A percentile compares a stretch with the other conserved stretches of the same genome.
These are phyloP conservation scores for Aptenodytes forsteri DNA, from an alignment of 2,113 vertebrate genomes.

Conservation along the genomic window DNA sequence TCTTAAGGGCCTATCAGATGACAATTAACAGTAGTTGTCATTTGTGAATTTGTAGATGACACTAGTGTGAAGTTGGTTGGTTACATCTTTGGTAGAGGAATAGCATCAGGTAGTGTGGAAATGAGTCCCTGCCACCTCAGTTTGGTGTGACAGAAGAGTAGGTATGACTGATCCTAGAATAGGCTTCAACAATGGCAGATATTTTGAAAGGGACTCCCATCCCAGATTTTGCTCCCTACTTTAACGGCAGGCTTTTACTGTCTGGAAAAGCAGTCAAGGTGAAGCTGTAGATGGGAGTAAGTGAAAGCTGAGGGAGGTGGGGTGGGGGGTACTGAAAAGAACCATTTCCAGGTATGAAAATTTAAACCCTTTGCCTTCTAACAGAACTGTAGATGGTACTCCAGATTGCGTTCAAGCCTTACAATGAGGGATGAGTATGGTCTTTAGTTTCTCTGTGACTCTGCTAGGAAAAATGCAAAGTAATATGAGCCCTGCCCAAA, in stretches of 20 bases:
- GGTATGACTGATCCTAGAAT: neutral
- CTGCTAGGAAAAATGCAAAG: neutral
- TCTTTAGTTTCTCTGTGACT: neutral
- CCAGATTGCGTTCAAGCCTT: neutral
- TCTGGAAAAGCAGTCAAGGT: neutral
- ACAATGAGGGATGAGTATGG: neutral
- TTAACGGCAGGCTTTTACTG: neutral
- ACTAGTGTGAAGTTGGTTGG: too few relatives aligned
- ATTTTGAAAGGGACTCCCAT: neutral
- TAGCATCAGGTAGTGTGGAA: too few relatives aligned
- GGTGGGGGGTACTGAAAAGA: neutral
- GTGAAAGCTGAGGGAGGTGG: neutral
- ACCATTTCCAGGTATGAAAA: neutral
- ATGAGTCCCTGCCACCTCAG: too few relatives aligned
- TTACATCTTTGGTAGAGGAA: too few relatives aligned
- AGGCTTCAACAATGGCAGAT: neutral
- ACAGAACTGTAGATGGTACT: neutral
- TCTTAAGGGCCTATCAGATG: neutral
- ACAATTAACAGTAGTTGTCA: neutral
- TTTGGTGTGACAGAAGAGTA: too few relatives aligned
- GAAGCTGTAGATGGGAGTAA: neutral
- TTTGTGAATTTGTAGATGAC: too few relatives aligned
- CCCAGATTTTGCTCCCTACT: neutral
- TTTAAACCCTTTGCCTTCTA: neutral
- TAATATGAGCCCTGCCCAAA: neutral